Base-by-base conservation (phyloP, 2,888 invertebrate species). In the Callyntrura guangdongensis region DNA sequence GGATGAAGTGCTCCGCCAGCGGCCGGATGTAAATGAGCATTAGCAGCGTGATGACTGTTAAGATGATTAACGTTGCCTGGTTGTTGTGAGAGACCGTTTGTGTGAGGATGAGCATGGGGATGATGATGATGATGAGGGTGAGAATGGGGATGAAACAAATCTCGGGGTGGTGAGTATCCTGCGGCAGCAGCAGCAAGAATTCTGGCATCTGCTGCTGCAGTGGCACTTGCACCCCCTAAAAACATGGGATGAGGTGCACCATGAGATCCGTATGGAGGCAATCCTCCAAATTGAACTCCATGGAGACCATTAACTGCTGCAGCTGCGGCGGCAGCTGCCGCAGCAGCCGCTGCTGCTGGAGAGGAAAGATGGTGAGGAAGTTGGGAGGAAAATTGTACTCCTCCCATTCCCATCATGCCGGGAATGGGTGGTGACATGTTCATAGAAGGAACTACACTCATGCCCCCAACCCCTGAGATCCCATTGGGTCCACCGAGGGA, bases 341-440 rank as follows among this genome's bases (percentile, higher is more conserved):
- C 89, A 5, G 89, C 89, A 0, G 89, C 89, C 1, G 81, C 86
- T 69, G 85, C 88, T 79, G 72, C 72, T 49, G 85, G 89, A 36
- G 82, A 81, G 12, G 22, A 56, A 3, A 89, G 84, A 64, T 91
- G 91, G 74, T 91, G 91, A 27, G 90, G 85, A 45, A 91, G 89
- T 45, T 90, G 90, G 64, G 92, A 91, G 27, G 91, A 91, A 64
- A 92, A 84, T 11, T 22, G 53, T 20, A 83, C 83, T 83, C 86
- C 89, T 64, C 81, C 64, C 67, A 90, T 89, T 49, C 91, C 88
- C 77, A 92, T 88, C 92, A 93, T 93, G 0, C 93, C 93, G n/a
- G 92, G 92, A 56, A 93, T 92, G 20, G 94, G 93, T 36, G 93
- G 93, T 69, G 93, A 93, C 92, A 93, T 91, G 86, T 91, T 93